Conservation (phyloP, 2,797 vertebrate genomes). For the Diceros bicornis region DNA sequence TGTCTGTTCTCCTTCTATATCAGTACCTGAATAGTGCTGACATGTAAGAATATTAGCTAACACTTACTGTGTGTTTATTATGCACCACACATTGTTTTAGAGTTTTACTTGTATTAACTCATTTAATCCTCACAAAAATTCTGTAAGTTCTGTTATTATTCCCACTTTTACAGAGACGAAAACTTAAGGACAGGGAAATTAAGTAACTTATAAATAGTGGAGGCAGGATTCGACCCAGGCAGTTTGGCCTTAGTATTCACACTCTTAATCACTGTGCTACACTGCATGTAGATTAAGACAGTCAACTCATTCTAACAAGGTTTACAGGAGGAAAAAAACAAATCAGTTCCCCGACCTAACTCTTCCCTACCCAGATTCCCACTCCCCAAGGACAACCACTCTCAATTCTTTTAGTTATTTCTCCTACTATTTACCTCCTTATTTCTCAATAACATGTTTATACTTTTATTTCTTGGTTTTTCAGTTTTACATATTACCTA, state of each 20-base stretch:
- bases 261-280: not conserved
- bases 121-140: conserved; percentile 28
- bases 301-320: not conserved
- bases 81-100: not conserved
- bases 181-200: conserved; percentile 28
- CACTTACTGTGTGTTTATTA: not conserved
- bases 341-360: not conserved
- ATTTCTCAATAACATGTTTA: not conserved
- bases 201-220: not conserved
- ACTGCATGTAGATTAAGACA: not conserved
- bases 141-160: not conserved
- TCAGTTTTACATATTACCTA: not conserved
- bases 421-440: not conserved
- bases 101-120: conserved; percentile 6
- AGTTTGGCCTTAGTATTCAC: not conserved
- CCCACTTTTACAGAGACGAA: conserved; percentile 25
- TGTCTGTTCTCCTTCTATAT: not conserved
- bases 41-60: not conserved
- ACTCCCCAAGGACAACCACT: not conserved
- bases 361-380: not conserved
- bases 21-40: not conserved
- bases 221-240: not conserved
- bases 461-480: not conserved
- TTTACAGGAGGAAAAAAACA: not conserved
- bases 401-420: not conserved